Evolutionary conservation across 23 tunicate species (phyloP).

Genomic region (Trididemnum miniatum): DNA sequence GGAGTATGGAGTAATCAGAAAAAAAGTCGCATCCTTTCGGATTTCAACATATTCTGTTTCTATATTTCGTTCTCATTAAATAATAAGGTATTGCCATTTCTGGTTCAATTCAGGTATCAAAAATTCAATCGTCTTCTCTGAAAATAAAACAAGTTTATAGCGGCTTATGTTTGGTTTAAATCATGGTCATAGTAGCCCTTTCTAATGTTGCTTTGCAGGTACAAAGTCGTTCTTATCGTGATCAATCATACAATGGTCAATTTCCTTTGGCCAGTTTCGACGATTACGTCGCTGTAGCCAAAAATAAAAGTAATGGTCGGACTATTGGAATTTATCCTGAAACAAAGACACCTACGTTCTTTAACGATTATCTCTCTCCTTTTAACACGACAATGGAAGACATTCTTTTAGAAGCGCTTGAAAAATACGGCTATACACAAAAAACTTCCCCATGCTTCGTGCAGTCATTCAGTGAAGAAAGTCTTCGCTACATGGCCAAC

Average conservation of each 20-base stretch:
- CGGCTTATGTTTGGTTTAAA: no score
- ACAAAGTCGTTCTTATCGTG: slow-evolving; percentile 64
- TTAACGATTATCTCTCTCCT: slow-evolving; percentile 26
- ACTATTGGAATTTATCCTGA: slow-evolving; percentile 94
- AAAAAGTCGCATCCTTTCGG: no score
- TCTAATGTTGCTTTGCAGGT: no score
- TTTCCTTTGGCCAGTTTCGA: slow-evolving; percentile 78
- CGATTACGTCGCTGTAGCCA: slow-evolving; percentile 78
- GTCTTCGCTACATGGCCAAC: slow-evolving; percentile 52
- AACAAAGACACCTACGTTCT: slow-evolving; percentile 66
- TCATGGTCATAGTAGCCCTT: no score
- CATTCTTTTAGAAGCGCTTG: slow-evolving; percentile 49
- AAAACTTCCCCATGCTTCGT: slow-evolving; percentile 68
- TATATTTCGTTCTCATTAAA: no score
- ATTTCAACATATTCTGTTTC: no score
- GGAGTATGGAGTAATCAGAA: no score
- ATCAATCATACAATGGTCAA: slow-evolving; percentile 77
- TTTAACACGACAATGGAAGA: slow-evolving; percentile 80
- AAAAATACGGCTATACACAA: slow-evolving; percentile 61
- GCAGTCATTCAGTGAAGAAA: slow-evolving; percentile 68
- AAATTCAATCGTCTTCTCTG: no score
- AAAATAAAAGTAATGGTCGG: slow-evolving; percentile 20
- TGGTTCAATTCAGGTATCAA: no score
- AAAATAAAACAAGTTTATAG: no score
- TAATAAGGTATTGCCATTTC: no score